A percentile compares a stretch with the other conserved stretches of the same genome.
These are phyloP conservation scores for Belgica antarctica DNA, from an alignment of 2,888 invertebrate genomes.

Conservation along the genomic window DNA sequence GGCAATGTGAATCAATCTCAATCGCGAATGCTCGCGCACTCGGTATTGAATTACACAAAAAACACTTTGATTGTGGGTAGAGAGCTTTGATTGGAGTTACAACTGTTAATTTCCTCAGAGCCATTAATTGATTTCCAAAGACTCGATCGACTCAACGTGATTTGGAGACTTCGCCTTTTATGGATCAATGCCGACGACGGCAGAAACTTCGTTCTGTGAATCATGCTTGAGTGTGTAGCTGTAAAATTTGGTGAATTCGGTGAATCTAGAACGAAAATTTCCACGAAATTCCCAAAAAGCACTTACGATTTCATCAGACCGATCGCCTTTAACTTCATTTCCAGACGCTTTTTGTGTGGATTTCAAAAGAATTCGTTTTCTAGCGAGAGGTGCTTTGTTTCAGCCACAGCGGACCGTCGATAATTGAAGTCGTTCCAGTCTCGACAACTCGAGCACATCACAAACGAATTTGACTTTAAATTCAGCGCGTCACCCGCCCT, in stretches of 20 bases:
- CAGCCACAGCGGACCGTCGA: not conserved
- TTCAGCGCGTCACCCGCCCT: not conserved
- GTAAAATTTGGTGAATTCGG: not conserved
- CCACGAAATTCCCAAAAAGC: no score
- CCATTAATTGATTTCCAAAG: not conserved
- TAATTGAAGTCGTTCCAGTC: conserved; percentile 10
- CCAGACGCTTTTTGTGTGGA: not conserved
- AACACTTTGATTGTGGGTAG: not conserved
- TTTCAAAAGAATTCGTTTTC: not conserved
- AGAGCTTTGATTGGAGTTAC: not conserved
- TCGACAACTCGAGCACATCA: conserved; percentile 11
- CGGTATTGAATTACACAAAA: not conserved
- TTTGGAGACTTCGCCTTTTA: not conserved
- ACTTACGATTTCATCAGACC: not conserved
- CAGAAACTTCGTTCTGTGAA: not conserved
- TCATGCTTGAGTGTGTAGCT: not conserved
- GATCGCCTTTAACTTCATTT: not conserved
- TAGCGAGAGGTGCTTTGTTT: no score
- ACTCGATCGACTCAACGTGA: not conserved
- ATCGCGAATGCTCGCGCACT: not conserved
- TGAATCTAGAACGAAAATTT: not conserved
- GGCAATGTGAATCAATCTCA: not conserved
- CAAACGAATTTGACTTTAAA: not conserved
- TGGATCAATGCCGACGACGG: not conserved
- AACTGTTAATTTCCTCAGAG: not conserved